A percentile compares a stretch with the other conserved stretches of the same genome.
Evolutionary conservation across 2,113 vertebrate species (phyloP).

Genomic region (Ancistrus triradiatus): DNA sequence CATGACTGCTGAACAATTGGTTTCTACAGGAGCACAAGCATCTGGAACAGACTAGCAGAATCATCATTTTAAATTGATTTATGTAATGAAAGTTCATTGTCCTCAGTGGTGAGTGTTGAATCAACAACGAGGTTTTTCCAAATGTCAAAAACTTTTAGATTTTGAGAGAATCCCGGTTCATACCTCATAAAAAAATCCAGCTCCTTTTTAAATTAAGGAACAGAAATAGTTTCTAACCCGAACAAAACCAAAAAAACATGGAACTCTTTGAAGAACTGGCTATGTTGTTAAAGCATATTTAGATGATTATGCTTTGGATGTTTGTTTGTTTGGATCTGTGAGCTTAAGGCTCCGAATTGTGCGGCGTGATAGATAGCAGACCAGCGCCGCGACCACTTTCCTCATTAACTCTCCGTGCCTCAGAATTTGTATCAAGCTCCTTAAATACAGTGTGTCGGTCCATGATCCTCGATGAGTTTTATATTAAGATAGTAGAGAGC

Average conservation of each 20-base stretch:
- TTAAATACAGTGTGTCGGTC: neutral
- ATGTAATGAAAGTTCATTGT: constrained; percentile 5
- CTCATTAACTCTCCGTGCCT: constrained; percentile 26
- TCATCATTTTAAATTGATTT: neutral
- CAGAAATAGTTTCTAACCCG: constrained; percentile 55
- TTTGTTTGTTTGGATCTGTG: constrained; percentile 49
- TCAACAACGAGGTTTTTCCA: neutral
- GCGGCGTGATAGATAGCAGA: constrained; percentile 70
- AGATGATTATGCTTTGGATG: constrained; percentile 47
- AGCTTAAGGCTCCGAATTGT: constrained; percentile 58
- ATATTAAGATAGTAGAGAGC: neutral
- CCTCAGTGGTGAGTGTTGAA: neutral
- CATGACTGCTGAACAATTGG: too few relatives aligned
- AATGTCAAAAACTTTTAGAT: constrained; percentile 3
- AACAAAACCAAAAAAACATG: constrained; percentile 29
- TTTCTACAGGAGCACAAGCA: too few relatives aligned
- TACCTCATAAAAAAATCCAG: constrained; percentile 10
- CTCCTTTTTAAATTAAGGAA: constrained; percentile 28
- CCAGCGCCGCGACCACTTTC: constrained; percentile 42
- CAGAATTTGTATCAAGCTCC: neutral
- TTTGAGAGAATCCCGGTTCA: constrained; percentile 3
- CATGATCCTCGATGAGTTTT: neutral
- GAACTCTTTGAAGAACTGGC: constrained; percentile 31
- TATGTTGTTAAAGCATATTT: constrained; percentile 43
- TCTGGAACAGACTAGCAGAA: too few relatives aligned